A percentile compares a stretch with the other conserved stretches of the same genome.
phyloP scores from a whole-genome alignment of 1,140 invertebrate genomes.

The Alviniconcha marisindica region DNA sequence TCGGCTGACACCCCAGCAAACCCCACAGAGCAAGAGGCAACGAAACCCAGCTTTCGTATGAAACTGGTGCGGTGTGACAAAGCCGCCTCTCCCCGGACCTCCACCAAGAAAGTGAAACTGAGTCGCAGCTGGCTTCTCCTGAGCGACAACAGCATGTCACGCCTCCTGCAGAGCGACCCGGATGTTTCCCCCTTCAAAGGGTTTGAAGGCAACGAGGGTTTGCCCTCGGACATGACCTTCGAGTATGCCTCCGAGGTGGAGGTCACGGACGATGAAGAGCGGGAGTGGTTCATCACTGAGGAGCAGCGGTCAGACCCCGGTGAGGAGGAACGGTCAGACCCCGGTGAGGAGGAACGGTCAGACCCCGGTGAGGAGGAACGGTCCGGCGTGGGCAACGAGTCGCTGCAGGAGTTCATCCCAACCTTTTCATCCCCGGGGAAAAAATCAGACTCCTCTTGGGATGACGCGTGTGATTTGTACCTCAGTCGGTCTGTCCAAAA shows the following conservation, averaged over 20 bases:
- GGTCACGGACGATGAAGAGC: constrained; percentile 29
- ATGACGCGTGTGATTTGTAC: constrained; percentile 46
- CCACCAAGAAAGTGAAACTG: constrained; percentile 34
- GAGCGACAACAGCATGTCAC: constrained; percentile 36
- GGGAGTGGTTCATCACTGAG: constrained; percentile 31
- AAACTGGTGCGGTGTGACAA: background rate
- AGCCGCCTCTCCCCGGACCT: background rate
- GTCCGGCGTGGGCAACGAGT: background rate
- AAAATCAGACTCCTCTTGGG: constrained; percentile 47
- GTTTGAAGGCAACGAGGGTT: constrained; percentile 24
- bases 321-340: background rate
- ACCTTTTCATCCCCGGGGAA: constrained; percentile 45
- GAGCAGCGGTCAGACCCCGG: background rate
- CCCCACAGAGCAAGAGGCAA: background rate
- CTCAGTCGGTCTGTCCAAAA: constrained; percentile 31
- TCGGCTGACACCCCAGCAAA: no score
- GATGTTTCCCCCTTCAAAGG: constrained; percentile 36
- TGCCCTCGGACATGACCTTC: constrained; percentile 40
- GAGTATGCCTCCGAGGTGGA: constrained; percentile 40
- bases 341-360: background rate
- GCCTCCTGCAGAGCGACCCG: constrained; percentile 37
- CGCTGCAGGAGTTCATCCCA: constrained; percentile 31
- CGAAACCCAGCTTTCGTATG: background rate
- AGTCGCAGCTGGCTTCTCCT: constrained; percentile 29
- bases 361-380: background rate